Base-by-base conservation (phyloP, 1,140 invertebrate species). In the Drosophila sp. region DNA sequence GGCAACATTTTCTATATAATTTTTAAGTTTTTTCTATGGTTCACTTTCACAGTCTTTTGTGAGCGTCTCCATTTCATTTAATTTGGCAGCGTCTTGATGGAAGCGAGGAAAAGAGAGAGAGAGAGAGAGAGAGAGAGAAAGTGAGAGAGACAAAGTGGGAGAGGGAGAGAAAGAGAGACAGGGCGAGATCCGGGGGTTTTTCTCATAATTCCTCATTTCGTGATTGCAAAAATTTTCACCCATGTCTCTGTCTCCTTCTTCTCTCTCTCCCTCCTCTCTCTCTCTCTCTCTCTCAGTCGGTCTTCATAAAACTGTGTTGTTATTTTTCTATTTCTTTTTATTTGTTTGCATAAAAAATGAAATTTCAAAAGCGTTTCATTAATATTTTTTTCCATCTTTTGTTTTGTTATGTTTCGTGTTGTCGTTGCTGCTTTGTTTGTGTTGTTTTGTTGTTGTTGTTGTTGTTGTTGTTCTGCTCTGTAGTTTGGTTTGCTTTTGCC, bases 291-390 rank as follows among this genome's bases (percentile, higher is more conserved):
- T n/a, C n/a, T n/a, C n/a, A n/a, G n/a, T n/a, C n/a, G n/a, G 14
- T 53, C 40, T 50, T 14, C 27, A 34, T 45, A 21, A 36, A 62
- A 13, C 54, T 46, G 65, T 50, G 56, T 57, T 53, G 50, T 53
- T 72, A 41, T 65, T 29, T 63, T 43, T 62, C 16, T 66, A 25
- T 57, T 72, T 62, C 16, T 48, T 56, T 69, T 62, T 62, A 41
- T 67, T 86, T 71, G 81, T 72, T 78, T 70, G 66, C 57, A 81
- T 86, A 78, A 64, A 74, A 70, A 69, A 75, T 64, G 59, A 78
- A 72, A 86, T 86, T 78, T 64, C 74, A 46, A 86, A 79, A 86
- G 53, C 69, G 78, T 86, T 86, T 84, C 62, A 80, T 86, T 80
- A 81, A 84, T n/a, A n/a, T n/a, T 78, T 75, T 81, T 70, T 70